Base-by-base conservation (phyloP, 2,113 vertebrate species). In the Uria aalge region DNA sequence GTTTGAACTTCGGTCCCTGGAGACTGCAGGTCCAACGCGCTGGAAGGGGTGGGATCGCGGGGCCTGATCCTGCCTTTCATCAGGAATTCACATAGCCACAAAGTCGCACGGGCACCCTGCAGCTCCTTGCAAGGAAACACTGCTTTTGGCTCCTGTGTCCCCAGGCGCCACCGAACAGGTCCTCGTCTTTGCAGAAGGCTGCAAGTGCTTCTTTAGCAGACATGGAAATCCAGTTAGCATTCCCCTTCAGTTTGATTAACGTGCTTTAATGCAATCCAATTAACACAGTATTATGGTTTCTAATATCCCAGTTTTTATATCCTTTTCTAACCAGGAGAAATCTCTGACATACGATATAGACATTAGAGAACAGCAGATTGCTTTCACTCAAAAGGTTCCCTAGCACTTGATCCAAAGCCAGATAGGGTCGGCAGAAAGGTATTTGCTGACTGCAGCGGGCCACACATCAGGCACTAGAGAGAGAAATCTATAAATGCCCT, bases 181-280 rank as follows among this genome's bases (percentile, higher is more conserved):
- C 59, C 68, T 85, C 4, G 3, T 53, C 71, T 62, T 50, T 36
- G 47, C 50, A 94, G 72, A 79, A 71, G 78, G 57, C 50, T 85
- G 66, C 21, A n/a, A 85, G 26, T 43, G 52, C 67, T 80, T 55
- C 48, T 68, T 41, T 53, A 81, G 48, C 73, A 94, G 86, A 87
- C 73, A n/a, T 3, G 52, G 72, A 86, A 95, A 97, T 92, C 79
- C 79, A 82, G 86, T 76, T 94, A 91, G 89, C 17, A 22, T 45
- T 84, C 66, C 77, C 80, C 68, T 94, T 89, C 76, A 91, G 80
- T 89, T 92, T 92, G 91, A 97, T 94, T 95, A 96, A 95, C 11
- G 3, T 52, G 76, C 86, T 92, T 94, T 91, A 94, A 95, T 75
- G 76, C 92, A 92, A 97, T 89, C 91, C 88, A 96, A 94, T 96